These are phyloP conservation scores for Camponotus pennsylvanicus DNA, from an alignment of 1,140 invertebrate genomes.

Conservation along the genomic window DNA sequence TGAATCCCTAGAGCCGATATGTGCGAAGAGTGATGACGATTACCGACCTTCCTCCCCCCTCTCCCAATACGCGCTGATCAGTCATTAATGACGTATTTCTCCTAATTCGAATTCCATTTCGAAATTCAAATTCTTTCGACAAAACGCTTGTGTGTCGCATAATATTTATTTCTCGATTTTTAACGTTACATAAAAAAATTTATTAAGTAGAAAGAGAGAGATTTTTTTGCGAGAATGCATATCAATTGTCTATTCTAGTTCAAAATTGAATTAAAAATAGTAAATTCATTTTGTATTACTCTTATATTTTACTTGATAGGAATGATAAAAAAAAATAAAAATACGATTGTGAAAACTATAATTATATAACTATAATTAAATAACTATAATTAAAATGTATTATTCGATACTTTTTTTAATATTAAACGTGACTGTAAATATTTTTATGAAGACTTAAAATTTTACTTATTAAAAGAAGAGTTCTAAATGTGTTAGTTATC, in stretches of 20 bases:
- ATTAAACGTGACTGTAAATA: background rate
- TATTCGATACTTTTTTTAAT: background rate
- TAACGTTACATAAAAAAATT: background rate
- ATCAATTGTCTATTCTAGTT: background rate
- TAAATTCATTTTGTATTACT: background rate
- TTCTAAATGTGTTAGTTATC: background rate
- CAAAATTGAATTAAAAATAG: background rate
- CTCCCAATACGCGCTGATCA: background rate
- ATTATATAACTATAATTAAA: background rate
- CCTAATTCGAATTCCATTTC: background rate
- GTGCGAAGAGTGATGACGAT: background rate
- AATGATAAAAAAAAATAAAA: slow-evolving; percentile 8
- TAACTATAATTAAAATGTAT: background rate
- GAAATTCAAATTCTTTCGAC: background rate
- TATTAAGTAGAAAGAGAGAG: background rate
- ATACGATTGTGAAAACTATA: background rate
- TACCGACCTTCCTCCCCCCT: background rate
- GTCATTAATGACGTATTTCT: background rate
- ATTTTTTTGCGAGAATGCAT: no score
- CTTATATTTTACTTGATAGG: background rate
- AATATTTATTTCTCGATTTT: background rate
- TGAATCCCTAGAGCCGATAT: background rate
- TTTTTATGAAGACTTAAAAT: background rate
- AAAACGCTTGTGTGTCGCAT: background rate
- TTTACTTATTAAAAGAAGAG: background rate